These are phyloP conservation scores for Chiloscyllium plagiosum DNA, from an alignment of 2,113 vertebrate species.

Conservation along the genomic window DNA sequence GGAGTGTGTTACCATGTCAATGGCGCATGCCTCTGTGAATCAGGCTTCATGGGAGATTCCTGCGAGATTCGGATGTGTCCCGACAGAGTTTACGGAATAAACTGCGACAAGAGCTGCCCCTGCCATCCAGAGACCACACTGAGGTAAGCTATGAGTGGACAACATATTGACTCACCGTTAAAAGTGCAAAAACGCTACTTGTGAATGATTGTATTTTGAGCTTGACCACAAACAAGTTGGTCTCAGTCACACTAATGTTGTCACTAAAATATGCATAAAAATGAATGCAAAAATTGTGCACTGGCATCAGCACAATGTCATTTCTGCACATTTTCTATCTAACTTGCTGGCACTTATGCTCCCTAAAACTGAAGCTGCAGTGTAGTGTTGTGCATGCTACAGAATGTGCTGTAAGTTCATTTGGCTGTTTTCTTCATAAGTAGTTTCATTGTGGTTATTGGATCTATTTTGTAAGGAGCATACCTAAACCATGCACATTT, in stretches of 20 bases:
- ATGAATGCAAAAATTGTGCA: not conserved
- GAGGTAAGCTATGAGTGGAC: slow-evolving; percentile 58
- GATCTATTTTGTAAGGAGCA: not conserved
- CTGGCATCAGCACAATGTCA: too few species aligned
- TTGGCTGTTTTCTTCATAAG: not conserved
- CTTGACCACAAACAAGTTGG: too few species aligned
- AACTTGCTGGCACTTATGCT: not conserved
- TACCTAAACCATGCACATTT: not conserved
- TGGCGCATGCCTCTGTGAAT: slow-evolving; percentile 72
- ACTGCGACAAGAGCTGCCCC: slow-evolving; percentile 78
- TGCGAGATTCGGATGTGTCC: slow-evolving; percentile 78
- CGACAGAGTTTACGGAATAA: slow-evolving; percentile 73
- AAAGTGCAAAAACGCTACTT: not conserved
- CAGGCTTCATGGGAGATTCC: slow-evolving; percentile 72
- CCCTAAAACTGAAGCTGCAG: not conserved
- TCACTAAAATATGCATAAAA: not conserved
- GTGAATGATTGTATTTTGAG: not conserved
- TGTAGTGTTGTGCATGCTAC: not conserved
- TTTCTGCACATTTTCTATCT: not conserved
- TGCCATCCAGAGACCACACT: slow-evolving; percentile 71
- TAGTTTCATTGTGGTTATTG: not conserved
- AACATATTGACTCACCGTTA: too few species aligned
- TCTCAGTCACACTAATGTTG: not conserved
- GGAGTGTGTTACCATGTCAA: slow-evolving; percentile 66
- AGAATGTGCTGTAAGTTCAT: not conserved